Base-by-base conservation (phyloP, 1,140 invertebrate genomes). In the Rhopalosiphum maidis region DNA sequence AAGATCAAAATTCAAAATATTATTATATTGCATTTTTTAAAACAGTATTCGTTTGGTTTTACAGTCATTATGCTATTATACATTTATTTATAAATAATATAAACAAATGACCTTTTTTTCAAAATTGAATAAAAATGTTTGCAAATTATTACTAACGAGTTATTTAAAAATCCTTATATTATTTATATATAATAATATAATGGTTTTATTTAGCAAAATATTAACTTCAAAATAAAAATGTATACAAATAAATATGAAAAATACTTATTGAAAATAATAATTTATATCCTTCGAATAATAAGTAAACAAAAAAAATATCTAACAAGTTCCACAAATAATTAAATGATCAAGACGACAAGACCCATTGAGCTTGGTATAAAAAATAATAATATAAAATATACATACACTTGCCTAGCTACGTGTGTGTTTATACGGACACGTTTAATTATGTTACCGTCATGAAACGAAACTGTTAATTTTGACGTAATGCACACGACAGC, bases 381-480 rank as follows among this genome's bases (percentile, higher is more conserved):
- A 25, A 86, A 86, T 30, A 46, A 43, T 25, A 46, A 86, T 25
- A 9, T 46, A 54, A 51, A 41, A 41, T 41, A 88, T 35, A 88
- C 18, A 46, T 43, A 86, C n/a, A 88, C n/a, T 21, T 88, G 35
- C 8, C 21, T 89, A 41, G 41, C 3, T 41, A 15, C 37, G 51
- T 2, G 4, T 89, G 35, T 54, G 22, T 15, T 30, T 88, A 88
- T 88, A 88, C n/a, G 60, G 15, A n/a, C n/a, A 77, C n/a, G n/a
- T 77, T 77, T 77, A 77, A 77, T 89, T 22, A 89, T 89, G 35
- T 87, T 87, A 46, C 43, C 30, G 46, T 15, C 48, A 4, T 54
- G 48, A 54, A 89, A 54, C 46, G 48, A 54, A 89, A 89, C 35
- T 48, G 87, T 37, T 89, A 89, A 89, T 89, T 89, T 54, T 46